These are phyloP conservation scores for Lepisosteus oculatus DNA, from an alignment of 2,113 vertebrate genomes.

Conservation along the genomic window DNA sequence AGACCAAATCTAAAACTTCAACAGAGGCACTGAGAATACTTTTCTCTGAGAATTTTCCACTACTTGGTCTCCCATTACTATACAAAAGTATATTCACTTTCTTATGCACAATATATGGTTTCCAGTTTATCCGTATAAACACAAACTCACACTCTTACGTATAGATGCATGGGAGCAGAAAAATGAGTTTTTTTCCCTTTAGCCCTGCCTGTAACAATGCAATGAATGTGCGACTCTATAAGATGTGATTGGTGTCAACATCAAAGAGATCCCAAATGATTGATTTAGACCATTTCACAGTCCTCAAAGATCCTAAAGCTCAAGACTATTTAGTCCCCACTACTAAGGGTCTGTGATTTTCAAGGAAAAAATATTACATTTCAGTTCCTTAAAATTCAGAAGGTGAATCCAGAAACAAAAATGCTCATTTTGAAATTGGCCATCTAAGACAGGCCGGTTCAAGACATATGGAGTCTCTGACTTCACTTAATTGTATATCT, in stretches of 20 bases:
- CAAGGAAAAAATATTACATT: too few relatives aligned
- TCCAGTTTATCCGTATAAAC: background rate
- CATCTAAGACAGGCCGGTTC: too few relatives aligned
- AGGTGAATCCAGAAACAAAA: too few relatives aligned
- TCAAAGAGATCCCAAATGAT: background rate
- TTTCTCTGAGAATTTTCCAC: slow-evolving; percentile 15
- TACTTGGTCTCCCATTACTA: slow-evolving; percentile 8
- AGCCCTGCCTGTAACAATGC: background rate
- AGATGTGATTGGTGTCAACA: background rate
- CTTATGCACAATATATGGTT: too few relatives aligned
- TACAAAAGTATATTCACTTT: too few relatives aligned
- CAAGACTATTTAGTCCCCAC: too few relatives aligned
- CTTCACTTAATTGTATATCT: too few relatives aligned
- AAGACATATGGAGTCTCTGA: too few relatives aligned
- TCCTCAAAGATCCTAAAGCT: background rate
- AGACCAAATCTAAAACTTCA: slow-evolving; percentile 13
- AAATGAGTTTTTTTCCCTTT: background rate
- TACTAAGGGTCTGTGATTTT: too few relatives aligned
- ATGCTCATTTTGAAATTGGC: too few relatives aligned
- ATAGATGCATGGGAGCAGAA: background rate
- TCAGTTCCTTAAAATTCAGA: too few relatives aligned
- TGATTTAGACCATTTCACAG: background rate
- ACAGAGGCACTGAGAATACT: background rate
- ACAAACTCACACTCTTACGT: background rate
- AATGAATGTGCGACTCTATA: background rate